Evolutionary conservation across 2,113 vertebrate species (phyloP).

Genomic region (Cololabis saira): DNA sequence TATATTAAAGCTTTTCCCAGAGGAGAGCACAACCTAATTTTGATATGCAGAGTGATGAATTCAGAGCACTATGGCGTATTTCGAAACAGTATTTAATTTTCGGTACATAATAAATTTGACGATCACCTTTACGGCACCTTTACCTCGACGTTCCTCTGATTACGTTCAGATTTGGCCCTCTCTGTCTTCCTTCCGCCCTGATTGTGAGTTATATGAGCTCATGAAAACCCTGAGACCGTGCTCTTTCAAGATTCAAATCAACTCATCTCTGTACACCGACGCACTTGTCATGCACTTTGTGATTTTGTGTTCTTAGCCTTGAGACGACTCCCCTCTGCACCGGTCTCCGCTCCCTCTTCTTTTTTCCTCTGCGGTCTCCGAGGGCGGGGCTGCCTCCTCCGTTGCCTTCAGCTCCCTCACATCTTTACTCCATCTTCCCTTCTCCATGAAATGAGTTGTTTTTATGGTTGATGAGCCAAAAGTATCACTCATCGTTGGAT

Average conservation of each 20-base stretch:
- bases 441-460: slow-evolving; percentile 60
- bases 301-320: slow-evolving; percentile 45
- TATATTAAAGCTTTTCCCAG: background rate
- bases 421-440: slow-evolving; percentile 41
- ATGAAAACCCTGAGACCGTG: slow-evolving; percentile 40
- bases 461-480: slow-evolving; percentile 50
- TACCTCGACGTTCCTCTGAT: slow-evolving; percentile 15
- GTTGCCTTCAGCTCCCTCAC: slow-evolving; percentile 38
- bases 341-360: background rate
- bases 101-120: background rate
- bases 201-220: slow-evolving; percentile 39
- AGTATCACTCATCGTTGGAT: slow-evolving; percentile 28
- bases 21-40: background rate
- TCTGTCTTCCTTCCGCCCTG: slow-evolving; percentile 3
- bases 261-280: slow-evolving; percentile 32
- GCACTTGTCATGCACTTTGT: slow-evolving; percentile 37
- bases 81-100: slow-evolving; percentile 2
- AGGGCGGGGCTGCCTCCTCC: slow-evolving; percentile 11
- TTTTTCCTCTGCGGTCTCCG: slow-evolving; percentile 3
- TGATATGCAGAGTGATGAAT: background rate
- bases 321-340: slow-evolving; percentile 31
- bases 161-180: slow-evolving; percentile 6
- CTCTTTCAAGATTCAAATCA: slow-evolving; percentile 41
- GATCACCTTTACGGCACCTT: slow-evolving; percentile 18
- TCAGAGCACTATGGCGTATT: background rate